A percentile compares a stretch with the other conserved stretches of the same genome.
phyloP scores from a whole-genome alignment of 2,113 vertebrate species.

The Chaetops frenatus region DNA sequence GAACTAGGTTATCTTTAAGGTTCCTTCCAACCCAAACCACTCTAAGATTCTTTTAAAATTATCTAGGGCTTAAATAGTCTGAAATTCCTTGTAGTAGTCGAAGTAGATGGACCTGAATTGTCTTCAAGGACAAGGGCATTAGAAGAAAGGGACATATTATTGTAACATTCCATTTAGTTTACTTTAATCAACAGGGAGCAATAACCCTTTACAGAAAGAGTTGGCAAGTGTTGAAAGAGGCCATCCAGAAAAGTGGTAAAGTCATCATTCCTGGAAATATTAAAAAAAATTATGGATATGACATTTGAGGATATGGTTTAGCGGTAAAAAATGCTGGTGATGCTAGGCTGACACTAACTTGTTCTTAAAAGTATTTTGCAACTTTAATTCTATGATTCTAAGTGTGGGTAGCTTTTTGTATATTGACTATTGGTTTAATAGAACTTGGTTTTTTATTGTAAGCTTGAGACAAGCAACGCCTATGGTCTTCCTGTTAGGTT shows the following conservation, averaged over 20 bases:
- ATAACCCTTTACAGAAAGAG: not conserved
- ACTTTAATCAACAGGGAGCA: not conserved
- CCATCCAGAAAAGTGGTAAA: not conserved
- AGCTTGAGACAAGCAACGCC: not conserved
- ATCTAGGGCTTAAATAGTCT: not conserved
- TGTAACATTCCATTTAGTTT: not conserved
- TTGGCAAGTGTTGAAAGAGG: not conserved
- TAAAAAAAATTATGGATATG: not conserved
- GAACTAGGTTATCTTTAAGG: not conserved
- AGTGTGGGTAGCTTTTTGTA: accelerated
- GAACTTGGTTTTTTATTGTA: not conserved
- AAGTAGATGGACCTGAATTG: not conserved
- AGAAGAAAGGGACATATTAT: not conserved
- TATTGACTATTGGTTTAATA: not conserved
- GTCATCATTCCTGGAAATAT: not conserved
- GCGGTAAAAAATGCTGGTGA: not conserved
- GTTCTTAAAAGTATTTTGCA: not conserved
- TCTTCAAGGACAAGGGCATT: not conserved
- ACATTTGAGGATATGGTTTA: not conserved
- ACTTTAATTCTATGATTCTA: not conserved
- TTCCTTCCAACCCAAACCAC: not conserved
- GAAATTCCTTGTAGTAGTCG: not conserved
- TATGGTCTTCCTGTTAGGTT: not conserved
- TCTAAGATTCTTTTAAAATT: not conserved
- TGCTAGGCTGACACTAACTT: not conserved